These are phyloP conservation scores for Leptinotarsa juncta DNA, from an alignment of 2,888 invertebrate genomes.

Conservation along the genomic window DNA sequence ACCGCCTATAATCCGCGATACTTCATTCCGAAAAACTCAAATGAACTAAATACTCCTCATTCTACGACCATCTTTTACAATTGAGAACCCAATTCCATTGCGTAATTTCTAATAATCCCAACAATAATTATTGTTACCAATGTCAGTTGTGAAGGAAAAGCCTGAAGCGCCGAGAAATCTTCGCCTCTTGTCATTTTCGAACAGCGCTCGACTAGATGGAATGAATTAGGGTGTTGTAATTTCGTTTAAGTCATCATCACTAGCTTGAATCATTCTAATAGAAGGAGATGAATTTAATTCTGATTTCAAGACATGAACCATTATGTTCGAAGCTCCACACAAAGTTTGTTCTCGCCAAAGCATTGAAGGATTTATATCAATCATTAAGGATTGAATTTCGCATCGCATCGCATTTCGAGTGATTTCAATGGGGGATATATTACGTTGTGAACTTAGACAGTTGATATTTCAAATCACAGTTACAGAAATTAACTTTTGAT, in stretches of 20 bases:
- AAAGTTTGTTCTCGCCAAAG: neutral
- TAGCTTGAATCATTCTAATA: neutral
- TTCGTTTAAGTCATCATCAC: neutral
- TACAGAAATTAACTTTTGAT: too few relatives aligned
- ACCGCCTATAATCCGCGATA: too few relatives aligned
- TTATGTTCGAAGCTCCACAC: neutral
- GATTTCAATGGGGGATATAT: too few relatives aligned
- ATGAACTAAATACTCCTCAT: neutral
- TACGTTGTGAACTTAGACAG: too few relatives aligned
- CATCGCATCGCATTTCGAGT: too few relatives aligned
- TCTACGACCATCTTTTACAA: neutral
- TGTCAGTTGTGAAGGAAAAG: neutral
- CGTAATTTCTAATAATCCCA: neutral
- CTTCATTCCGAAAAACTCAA: neutral
- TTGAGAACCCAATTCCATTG: neutral
- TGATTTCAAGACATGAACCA: neutral
- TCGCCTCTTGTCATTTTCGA: neutral
- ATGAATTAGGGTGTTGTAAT: neutral
- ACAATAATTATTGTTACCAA: constrained; percentile 3
- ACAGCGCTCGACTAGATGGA: neutral
- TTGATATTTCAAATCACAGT: too few relatives aligned
- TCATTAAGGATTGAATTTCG: neutral
- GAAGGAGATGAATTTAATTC: neutral
- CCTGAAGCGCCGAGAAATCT: neutral
- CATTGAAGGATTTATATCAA: neutral